Percentiles rank a stretch among this genome's conserved stretches.
These are phyloP conservation scores for Alfaro cultratus DNA, from an alignment of 2,797 vertebrate genomes.

Conservation along the genomic window DNA sequence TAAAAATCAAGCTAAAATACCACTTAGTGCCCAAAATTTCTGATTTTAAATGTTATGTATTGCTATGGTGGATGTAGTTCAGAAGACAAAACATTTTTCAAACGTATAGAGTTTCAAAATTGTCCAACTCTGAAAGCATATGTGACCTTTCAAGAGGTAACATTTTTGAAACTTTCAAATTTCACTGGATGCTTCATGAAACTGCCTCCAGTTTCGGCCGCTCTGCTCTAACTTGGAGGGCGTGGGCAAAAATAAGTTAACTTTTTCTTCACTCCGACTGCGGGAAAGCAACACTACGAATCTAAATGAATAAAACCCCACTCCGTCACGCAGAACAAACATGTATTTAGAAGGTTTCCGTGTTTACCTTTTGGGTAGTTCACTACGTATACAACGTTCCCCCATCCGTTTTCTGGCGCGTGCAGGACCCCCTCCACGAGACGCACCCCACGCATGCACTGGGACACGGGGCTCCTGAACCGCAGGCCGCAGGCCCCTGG, in stretches of 20 bases:
- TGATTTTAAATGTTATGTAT: background rate
- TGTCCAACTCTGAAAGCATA: background rate
- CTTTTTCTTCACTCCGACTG: background rate
- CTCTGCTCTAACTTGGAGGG: background rate
- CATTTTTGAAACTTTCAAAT: background rate
- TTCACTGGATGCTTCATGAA: background rate
- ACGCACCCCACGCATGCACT: conserved; percentile 96
- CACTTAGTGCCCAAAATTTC: background rate
- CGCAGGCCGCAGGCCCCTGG: conserved; percentile 96
- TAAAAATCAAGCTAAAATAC: background rate
- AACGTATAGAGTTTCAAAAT: background rate
- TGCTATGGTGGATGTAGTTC: background rate
- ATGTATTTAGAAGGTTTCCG: no score
- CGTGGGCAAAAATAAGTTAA: background rate
- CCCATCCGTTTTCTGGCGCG: conserved; percentile 94
- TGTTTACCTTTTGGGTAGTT: conserved; percentile 96
- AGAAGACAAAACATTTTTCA: conserved; percentile 15
- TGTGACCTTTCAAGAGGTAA: background rate
- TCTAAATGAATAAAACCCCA: conserved; percentile 27
- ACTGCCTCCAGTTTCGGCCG: background rate
- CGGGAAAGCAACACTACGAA: conserved; percentile 27
- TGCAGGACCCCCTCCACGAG: conserved; percentile 95
- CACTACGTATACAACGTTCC: conserved; percentile 93
- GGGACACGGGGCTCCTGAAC: conserved; percentile 94
- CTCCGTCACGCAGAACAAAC: background rate